These are phyloP conservation scores for Gymnosoma rotundatum DNA, from an alignment of 2,888 invertebrate genomes.

Conservation along the genomic window DNA sequence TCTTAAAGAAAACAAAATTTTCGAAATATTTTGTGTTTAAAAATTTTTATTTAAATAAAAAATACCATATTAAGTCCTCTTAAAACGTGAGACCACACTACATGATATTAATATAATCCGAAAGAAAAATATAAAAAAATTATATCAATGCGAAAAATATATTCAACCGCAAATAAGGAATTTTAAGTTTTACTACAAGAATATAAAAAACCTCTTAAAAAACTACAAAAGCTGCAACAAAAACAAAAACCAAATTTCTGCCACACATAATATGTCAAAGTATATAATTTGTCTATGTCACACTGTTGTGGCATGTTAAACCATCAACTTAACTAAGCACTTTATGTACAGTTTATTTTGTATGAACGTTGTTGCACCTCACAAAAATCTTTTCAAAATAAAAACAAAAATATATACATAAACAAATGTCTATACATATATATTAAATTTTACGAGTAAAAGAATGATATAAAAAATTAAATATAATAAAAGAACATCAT, in stretches of 20 bases:
- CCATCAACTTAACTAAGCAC: conserved; percentile 54
- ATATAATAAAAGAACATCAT: conserved; percentile 29
- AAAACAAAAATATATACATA: conserved; percentile 20
- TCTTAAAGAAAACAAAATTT: too few relatives aligned
- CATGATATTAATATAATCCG: conserved; percentile 14
- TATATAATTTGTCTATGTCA: conserved; percentile 69
- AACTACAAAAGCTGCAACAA: not conserved
- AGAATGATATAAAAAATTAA: conserved; percentile 37
- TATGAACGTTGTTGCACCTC: conserved; percentile 42
- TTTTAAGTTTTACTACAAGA: conserved; percentile 7
- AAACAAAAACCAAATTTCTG: conserved; percentile 29
- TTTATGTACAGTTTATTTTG: conserved; percentile 29
- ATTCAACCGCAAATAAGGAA: conserved; percentile 22
- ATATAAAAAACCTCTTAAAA: not conserved
- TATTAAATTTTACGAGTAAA: conserved; percentile 53
- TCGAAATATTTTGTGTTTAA: not conserved
- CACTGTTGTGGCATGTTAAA: conserved; percentile 57
- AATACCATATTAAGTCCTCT: not conserved
- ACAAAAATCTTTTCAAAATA: conserved; percentile 25
- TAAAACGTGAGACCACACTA: conserved; percentile 4
- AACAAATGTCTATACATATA: conserved; percentile 50
- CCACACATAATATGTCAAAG: conserved; percentile 61
- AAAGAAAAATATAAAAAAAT: conserved; percentile 1
- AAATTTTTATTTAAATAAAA: not conserved
- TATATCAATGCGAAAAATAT: conserved; percentile 15